Base-by-base conservation (phyloP, 2,888 invertebrate genomes). In the Pristionchus exspectatus region DNA sequence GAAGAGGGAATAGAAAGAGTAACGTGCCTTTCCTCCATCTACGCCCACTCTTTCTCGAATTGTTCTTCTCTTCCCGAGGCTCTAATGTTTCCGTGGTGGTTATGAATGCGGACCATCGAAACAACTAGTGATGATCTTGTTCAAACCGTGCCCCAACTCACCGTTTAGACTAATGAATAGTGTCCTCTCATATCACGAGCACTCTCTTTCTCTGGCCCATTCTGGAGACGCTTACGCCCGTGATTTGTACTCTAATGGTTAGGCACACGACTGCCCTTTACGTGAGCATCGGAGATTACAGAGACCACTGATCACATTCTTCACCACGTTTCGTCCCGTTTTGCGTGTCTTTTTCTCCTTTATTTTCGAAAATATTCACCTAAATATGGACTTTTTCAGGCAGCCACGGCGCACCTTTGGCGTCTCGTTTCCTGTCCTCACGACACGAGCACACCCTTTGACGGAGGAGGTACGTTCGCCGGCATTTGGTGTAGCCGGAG, bases 331-430 rank as follows among this genome's bases (percentile, higher is more conserved):
- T 72, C 24, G 63, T 63, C n/a, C 63, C 56, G 2, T 56, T 56
- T 56, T 56, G 21, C 69, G 69, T 27, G 72, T 12, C 30, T 14
- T 72, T 33, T 69, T 33, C 33, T 4, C 33, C 0, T 16, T 33
- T 27, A 27, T 30, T 72, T 16, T 72, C 30, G 30, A 30, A 16
- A 24, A 30, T 33, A 30, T 18, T 14, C 18, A 27, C 9, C n/a
- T 44, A 44, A 77, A 44, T 84, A 24, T 18, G 3, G 12, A 16
- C n/a, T 24, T 44, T 50, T 81, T 1, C 24, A 81, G 81, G 81
- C 87, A 87, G 69, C 87, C 87, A 87, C 87, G 87, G 69, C 87
- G 87, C 56, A 33, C 87, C 87, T 59, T 69, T 27, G 24, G 66
- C 66, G 69, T 69, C 69, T 59, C 87, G 66, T 66, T 69, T 50